phyloP scores from a whole-genome alignment of 2,888 invertebrate species.

The Brachyopa scutellaris region DNA sequence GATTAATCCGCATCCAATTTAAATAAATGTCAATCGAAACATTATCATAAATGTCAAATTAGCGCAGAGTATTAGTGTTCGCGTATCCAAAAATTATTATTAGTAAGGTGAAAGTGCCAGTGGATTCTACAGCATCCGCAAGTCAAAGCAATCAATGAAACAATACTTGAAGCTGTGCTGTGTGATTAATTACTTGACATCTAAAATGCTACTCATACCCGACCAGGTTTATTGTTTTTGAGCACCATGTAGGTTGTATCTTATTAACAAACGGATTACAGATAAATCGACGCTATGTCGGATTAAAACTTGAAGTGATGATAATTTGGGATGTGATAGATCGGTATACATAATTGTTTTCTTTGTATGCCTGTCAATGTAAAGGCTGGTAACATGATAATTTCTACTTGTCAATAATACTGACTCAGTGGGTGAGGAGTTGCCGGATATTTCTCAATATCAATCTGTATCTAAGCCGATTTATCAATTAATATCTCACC shows the following conservation, averaged over 20 bases:
- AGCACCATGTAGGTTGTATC: constrained; percentile 5
- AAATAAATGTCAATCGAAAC: not conserved
- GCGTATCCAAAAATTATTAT: not conserved
- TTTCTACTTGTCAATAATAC: not conserved
- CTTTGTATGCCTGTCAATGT: not conserved
- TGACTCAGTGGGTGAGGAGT: not conserved
- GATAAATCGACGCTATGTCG: not conserved
- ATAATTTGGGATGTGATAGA: not conserved
- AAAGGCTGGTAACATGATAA: not conserved
- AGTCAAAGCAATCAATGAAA: constrained; percentile 41
- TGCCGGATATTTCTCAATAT: not conserved
- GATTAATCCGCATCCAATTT: not conserved
- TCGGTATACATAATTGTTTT: not conserved
- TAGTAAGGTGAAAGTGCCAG: constrained; percentile 45
- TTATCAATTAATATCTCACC: not conserved
- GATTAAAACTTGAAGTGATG: constrained; percentile 21
- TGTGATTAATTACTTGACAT: constrained; percentile 45
- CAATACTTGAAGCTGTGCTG: constrained; percentile 10
- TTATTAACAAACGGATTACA: constrained; percentile 19
- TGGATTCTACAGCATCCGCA: constrained; percentile 11
- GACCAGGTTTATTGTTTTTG: not conserved
- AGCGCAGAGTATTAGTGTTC: not conserved
- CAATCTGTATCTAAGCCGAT: not conserved
- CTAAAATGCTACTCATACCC: constrained; percentile 23
- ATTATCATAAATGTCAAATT: not conserved